These are phyloP conservation scores for Diarsia rubi DNA, from an alignment of 2,888 invertebrate genomes.

Conservation along the genomic window DNA sequence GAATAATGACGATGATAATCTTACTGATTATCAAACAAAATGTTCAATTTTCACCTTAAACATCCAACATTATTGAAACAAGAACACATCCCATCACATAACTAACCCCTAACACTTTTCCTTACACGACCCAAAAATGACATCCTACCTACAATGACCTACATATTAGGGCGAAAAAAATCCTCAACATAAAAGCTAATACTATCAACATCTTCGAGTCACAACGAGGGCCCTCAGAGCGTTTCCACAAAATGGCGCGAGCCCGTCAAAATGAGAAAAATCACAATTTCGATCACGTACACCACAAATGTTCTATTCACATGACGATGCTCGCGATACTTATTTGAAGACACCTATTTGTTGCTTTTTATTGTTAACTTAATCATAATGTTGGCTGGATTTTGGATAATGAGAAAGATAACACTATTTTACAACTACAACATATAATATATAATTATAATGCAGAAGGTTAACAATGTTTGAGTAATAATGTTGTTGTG, in stretches of 20 bases:
- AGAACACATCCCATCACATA: conserved; percentile 2
- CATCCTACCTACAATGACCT: conserved; percentile 30
- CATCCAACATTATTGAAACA: neutral
- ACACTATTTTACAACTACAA: no score
- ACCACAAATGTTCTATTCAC: conserved; percentile 62
- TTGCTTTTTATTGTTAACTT: conserved; percentile 38
- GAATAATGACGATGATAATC: neutral
- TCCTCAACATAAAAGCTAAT: conserved; percentile 57
- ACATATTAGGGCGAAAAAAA: conserved; percentile 43
- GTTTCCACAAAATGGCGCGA: conserved; percentile 62
- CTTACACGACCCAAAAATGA: conserved; percentile 27
- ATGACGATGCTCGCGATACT: conserved; percentile 57
- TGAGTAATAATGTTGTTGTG: no score
- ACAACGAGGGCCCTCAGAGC: conserved; percentile 50
- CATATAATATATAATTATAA: no score
- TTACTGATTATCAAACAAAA: no score
- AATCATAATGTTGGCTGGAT: conserved; percentile 37
- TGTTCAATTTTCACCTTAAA: neutral
- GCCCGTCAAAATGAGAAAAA: conserved; percentile 72
- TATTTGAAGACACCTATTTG: conserved; percentile 50
- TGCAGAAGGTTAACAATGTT: no score
- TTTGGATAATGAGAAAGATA: neutral
- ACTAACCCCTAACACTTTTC: conserved; percentile 17
- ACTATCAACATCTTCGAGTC: conserved; percentile 56
- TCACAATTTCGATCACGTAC: conserved; percentile 74